Evolutionary conservation across 2,888 invertebrate species (phyloP), one percentile per base, ranked within the genome.

Genomic region (Galerucella pusilla): DNA sequence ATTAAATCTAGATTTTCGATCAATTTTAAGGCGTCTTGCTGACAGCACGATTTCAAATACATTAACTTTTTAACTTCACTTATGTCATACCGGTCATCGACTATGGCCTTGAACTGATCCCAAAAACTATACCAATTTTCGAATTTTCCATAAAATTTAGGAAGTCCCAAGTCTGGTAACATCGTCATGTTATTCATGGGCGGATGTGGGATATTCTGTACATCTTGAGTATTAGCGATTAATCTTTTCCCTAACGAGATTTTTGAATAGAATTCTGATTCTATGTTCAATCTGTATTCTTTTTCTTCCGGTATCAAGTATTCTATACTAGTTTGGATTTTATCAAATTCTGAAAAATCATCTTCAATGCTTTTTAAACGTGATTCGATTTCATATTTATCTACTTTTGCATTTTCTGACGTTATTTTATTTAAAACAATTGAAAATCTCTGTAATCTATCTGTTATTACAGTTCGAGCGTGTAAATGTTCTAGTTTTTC

Each of bases 171-270:
- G 28, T 28, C 28, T 28, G 28, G 28, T 2, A 28, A 28, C 28
- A 28, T 28, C 28, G 28, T 28, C 28, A 28, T 28, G 28, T 28
- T 28, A 28, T 28, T 28, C 5, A 28, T 28, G 71, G 77, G 59
- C 28, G 49, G 46, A 74, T 74, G n/a, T 76, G 49, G 12, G 74
- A 68, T 46, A 68, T 67, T 25, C 69, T 52, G 59, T 71, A 16
- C 12, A 7, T 61, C 25, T 61, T 61, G 25, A 25, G 6, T 61
- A 11, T 61, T 61, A 4, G 61, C 61, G 61, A 61, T 61, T 20
- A 20, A 20, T 20, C 20, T 20, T 20, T 20, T 63, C 4, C 42
- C 35, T 28, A 9, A 14, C 14, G 63, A 35, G 5, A 63, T 63
- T 63, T 35, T 9, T 9, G 28, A 14, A 42, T 63, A 35, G n/a